Conservation (phyloP, 1,140 invertebrate genomes). For the Cecropterus lyciades region DNA sequence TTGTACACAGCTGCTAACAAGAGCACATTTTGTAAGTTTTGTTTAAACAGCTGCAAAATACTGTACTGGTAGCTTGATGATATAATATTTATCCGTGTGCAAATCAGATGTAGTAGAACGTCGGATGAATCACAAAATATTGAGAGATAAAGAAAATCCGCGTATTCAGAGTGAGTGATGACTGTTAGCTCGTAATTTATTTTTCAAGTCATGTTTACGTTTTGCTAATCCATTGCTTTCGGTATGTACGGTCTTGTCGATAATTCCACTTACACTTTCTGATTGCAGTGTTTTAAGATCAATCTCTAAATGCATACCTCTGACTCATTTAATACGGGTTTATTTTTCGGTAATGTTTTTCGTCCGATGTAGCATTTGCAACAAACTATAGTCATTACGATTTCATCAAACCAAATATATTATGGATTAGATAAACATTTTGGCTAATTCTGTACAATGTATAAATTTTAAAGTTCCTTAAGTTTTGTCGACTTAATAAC, state of each 20-base stretch:
- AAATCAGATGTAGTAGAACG: conserved; percentile 26
- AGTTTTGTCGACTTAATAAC: conserved; percentile 7
- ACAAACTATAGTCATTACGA: conserved; percentile 6
- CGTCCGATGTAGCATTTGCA: not conserved
- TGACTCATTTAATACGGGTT: conserved; percentile 18
- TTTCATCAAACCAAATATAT: conserved; percentile 1
- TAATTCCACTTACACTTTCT: not conserved
- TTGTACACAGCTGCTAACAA: not conserved
- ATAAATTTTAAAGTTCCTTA: not conserved
- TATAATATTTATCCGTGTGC: conserved; percentile 36
- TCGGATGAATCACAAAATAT: conserved; percentile 37
- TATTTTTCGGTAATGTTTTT: conserved; percentile 18
- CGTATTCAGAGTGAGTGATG: conserved; percentile 12
- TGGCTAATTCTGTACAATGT: not conserved
- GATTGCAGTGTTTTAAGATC: conserved; percentile 10
- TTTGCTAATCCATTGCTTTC: conserved; percentile 5
- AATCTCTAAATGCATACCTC: not conserved
- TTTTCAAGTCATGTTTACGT: conserved; percentile 9
- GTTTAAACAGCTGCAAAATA: conserved; percentile 5
- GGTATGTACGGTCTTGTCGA: not conserved
- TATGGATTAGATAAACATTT: not conserved
- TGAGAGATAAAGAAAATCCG: conserved; percentile 42
- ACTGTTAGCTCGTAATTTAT: conserved; percentile 32
- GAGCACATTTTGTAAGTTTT: not conserved
- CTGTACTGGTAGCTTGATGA: conserved; percentile 10